phyloP scores from a whole-genome alignment of 2,888 invertebrate genomes.

The Drosophila kuntzei region DNA sequence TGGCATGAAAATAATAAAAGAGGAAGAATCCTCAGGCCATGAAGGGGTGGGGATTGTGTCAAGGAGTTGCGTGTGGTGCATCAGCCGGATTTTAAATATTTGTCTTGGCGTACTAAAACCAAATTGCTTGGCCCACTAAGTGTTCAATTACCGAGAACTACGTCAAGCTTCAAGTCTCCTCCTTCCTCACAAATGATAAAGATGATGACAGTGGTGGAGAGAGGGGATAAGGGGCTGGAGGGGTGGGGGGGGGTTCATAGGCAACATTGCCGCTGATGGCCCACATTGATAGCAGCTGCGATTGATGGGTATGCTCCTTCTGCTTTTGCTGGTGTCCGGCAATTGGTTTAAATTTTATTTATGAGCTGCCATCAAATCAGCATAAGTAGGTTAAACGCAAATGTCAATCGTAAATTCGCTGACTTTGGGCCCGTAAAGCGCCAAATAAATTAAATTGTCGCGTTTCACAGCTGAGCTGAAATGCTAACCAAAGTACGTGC shows the following conservation, averaged over 20 bases:
- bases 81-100: constrained; percentile 63
- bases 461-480: constrained; percentile 79
- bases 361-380: constrained; percentile 83
- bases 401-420: constrained; percentile 83
- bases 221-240: too few relatives aligned
- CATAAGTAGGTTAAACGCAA: constrained; percentile 84
- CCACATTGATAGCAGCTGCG: constrained; percentile 78
- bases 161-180: constrained; percentile 10
- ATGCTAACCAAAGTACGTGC: constrained; percentile 76
- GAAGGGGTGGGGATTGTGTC: constrained; percentile 1
- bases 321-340: constrained; percentile 53
- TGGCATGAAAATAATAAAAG: constrained; percentile 6
- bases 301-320: constrained; percentile 62
- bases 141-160: constrained; percentile 70
- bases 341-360: constrained; percentile 83
- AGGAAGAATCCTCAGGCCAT: background rate
- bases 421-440: constrained; percentile 70
- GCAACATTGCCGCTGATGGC: constrained; percentile 52
- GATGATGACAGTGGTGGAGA: constrained; percentile 33
- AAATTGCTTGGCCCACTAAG: constrained; percentile 78
- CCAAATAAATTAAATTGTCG: constrained; percentile 80
- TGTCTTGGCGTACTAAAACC: constrained; percentile 66
- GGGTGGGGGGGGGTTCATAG: constrained; percentile 8
- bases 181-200: constrained; percentile 2
- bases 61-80: constrained; percentile 48